Evolutionary conservation across 1,140 invertebrate genomes (phyloP).

Genomic region (Saxidomus purpurata): DNA sequence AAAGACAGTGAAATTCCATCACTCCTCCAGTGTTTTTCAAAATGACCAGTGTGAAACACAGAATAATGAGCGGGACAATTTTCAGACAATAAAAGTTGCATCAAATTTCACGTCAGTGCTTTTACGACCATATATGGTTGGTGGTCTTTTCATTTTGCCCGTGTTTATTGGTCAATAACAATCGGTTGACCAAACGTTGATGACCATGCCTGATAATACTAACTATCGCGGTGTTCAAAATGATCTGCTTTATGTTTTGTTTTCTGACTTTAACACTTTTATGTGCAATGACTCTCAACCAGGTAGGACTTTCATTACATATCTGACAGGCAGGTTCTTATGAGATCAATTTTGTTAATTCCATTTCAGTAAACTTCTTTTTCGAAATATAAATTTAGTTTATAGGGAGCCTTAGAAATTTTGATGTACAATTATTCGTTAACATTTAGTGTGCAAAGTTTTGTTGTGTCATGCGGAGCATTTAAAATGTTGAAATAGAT

Average conservation of each 20-base stretch:
- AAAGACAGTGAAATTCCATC: background rate
- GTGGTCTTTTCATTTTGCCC: background rate
- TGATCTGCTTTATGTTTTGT: background rate
- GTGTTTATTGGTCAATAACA: slow-evolving; percentile 42
- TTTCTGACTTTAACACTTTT: background rate
- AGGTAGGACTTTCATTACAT: no score
- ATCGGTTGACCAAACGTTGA: slow-evolving; percentile 3
- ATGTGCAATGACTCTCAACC: no score
- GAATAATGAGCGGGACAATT: slow-evolving; percentile 22
- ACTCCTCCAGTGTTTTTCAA: background rate
- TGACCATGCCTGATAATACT: background rate
- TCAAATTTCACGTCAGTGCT: slow-evolving; percentile 15
- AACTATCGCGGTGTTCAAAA: background rate
- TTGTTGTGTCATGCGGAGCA: background rate
- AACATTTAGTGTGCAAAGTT: background rate
- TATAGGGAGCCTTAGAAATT: no score
- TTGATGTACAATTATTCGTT: no score
- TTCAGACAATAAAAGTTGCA: slow-evolving; percentile 22
- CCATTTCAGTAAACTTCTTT: no score
- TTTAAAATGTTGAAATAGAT: background rate
- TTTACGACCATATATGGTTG: slow-evolving; percentile 3
- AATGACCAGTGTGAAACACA: background rate
- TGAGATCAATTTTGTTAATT: no score
- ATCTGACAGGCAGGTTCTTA: no score
- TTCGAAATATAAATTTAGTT: no score